Conservation (phyloP, 2,797 vertebrate species). For the Acanthiza pusilla region DNA sequence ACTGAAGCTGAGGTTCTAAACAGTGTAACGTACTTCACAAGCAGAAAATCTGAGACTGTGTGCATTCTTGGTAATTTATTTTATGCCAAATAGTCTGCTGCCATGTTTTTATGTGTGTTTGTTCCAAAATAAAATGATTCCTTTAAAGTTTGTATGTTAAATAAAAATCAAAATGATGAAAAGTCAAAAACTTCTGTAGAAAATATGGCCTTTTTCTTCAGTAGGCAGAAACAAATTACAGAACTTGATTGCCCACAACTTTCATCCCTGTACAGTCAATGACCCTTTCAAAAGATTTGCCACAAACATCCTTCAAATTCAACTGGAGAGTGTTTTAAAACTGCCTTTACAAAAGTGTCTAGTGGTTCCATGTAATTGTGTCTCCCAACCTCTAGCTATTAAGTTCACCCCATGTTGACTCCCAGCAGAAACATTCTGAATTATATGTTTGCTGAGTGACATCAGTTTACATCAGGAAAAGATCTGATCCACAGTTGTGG, state of each 20-base stretch:
- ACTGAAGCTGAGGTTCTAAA: background rate
- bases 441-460: background rate
- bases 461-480: background rate
- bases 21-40: background rate
- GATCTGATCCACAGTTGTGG: background rate
- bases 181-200: background rate
- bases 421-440: background rate
- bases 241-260: constrained; percentile 8
- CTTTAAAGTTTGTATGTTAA: background rate
- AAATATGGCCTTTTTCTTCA: background rate
- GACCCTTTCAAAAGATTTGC: constrained; percentile 25
- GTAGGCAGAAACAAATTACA: background rate
- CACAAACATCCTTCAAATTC: constrained; percentile 15
- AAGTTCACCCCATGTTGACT: background rate
- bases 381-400: background rate
- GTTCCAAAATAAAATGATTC: background rate
- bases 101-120: background rate
- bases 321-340: background rate
- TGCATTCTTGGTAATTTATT: background rate
- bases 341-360: background rate
- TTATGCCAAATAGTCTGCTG: background rate
- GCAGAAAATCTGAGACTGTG: background rate
- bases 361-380: background rate
- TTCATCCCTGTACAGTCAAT: constrained; percentile 12
- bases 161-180: background rate